These are phyloP conservation scores for Cirrhinus mrigala DNA, from an alignment of 2,797 vertebrate genomes.

Conservation along the genomic window DNA sequence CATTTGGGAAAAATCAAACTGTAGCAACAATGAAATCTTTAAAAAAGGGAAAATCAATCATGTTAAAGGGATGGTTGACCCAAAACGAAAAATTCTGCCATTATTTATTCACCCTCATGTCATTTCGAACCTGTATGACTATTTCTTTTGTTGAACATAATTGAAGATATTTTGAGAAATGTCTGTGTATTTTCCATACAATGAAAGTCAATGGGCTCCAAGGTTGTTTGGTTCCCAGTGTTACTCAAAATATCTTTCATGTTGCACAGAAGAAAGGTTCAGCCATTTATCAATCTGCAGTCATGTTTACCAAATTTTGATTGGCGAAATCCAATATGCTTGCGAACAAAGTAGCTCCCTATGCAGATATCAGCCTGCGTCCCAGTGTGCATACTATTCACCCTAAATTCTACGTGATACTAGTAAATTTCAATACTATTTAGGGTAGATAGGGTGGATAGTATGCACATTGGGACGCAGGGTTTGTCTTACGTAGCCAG, in stretches of 20 bases:
- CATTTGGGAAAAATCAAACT: not conserved
- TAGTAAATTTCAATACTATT: too few species aligned
- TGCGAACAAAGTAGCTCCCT: too few species aligned
- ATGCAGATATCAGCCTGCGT: too few species aligned
- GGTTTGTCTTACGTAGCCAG: too few species aligned
- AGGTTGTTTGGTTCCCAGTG: not conserved
- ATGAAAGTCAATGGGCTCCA: not conserved
- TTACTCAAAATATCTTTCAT: not conserved
- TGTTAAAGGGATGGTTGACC: not conserved
- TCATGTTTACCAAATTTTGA: too few species aligned
- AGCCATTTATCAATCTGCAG: too few species aligned
- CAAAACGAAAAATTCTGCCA: not conserved
- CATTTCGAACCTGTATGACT: not conserved
- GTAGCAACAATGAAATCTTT: not conserved
- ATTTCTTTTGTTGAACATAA: not conserved
- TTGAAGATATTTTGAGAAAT: not conserved
- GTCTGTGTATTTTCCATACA: not conserved
- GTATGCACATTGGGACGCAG: too few species aligned
- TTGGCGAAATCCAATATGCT: too few species aligned
- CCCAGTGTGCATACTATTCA: too few species aligned
- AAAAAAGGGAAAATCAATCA: not conserved
- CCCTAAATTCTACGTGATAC: too few species aligned
- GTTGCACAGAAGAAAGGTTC: not conserved
- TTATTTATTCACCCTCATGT: not conserved
- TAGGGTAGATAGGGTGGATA: too few species aligned